These are phyloP conservation scores for Phyllotis vaccarum DNA, from an alignment of 2,797 vertebrate species.

Conservation along the genomic window DNA sequence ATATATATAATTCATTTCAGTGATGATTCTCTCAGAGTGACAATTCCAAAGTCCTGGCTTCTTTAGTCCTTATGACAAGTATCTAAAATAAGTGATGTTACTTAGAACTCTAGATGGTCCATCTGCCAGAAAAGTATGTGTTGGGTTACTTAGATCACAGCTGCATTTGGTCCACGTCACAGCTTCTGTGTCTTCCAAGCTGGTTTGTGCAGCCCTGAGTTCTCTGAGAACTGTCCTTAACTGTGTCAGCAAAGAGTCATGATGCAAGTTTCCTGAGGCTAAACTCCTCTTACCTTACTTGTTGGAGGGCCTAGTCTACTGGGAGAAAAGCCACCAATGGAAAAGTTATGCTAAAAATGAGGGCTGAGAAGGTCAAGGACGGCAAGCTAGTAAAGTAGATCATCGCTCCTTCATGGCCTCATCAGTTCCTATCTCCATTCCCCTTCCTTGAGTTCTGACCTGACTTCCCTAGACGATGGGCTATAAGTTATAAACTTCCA, in stretches of 20 bases:
- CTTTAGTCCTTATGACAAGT: not conserved
- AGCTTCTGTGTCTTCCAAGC: not conserved
- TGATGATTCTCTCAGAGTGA: not conserved
- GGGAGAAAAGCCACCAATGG: not conserved
- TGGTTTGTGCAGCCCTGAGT: fast-evolving
- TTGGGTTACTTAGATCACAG: too few relatives aligned
- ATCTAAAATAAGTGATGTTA: not conserved
- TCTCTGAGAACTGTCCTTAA: not conserved
- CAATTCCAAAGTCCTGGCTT: too few relatives aligned
- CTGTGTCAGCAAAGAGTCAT: fast-evolving
- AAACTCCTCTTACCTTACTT: not conserved
- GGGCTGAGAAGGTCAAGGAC: not conserved
- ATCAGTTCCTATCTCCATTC: not conserved
- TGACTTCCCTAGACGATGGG: not conserved
- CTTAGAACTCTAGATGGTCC: not conserved
- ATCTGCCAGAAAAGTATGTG: not conserved
- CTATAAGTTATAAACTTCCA: not conserved
- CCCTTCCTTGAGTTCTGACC: not conserved
- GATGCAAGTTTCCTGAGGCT: fast-evolving
- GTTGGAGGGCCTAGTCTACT: not conserved
- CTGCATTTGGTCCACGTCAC: fast-evolving
- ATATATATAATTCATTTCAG: not conserved
- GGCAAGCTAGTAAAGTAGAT: not conserved
- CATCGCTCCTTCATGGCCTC: not conserved
- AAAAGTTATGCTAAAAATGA: not conserved